Evolutionary conservation across 2,888 invertebrate genomes (phyloP), one percentile per base, ranked within the genome.

Genomic region (Melanostoma scalare): DNA sequence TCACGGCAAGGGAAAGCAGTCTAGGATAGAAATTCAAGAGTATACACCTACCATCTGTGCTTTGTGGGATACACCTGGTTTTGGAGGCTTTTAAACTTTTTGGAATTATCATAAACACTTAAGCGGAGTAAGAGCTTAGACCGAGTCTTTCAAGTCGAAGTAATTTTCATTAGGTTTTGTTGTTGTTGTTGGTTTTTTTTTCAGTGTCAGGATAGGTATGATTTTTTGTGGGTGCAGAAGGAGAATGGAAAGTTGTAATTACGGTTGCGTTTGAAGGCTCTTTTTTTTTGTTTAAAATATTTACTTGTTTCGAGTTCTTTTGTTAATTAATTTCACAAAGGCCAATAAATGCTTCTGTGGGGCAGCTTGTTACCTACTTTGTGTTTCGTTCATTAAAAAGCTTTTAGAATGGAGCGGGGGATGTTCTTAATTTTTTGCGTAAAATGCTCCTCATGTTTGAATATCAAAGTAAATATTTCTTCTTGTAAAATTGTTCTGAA

Each of bases 61-160:
- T 63, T 73, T 67, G 30, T 36, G 72, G 63, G 40, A 33, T 60
- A 56, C 81, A 81, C 81, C 81, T 81, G 81, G 38, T 72, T 76
- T 81, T 63, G 44, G 44, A 30, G 38, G 46, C n/a, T 20, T 35
- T 73, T 67, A 40, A 46, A 53, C 42, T 33, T 31, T 68, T 68
- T 52, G 58, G 60, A 72, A 76, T 76, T 76, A 72, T 30, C 81
- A 81, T 81, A 60, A 76, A 53, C 52, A 33, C 31, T n/a, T 30
- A 53, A 63, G 55, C 31, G n/a, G 60, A 10, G 8, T 46, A 4
- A 10, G 6, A 38, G 63, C 63, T 48, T 36, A 36, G 42, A 36
- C 9, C 36, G 20, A 48, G 48, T 31, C 63, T 38, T 48, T 63
- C 48, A 36, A 46, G 61, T 46, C 36, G n/a, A 63, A 50, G 63